Evolutionary conservation across 2,113 vertebrate genomes (phyloP).

Genomic region (Nyctereutes procyonoides): DNA sequence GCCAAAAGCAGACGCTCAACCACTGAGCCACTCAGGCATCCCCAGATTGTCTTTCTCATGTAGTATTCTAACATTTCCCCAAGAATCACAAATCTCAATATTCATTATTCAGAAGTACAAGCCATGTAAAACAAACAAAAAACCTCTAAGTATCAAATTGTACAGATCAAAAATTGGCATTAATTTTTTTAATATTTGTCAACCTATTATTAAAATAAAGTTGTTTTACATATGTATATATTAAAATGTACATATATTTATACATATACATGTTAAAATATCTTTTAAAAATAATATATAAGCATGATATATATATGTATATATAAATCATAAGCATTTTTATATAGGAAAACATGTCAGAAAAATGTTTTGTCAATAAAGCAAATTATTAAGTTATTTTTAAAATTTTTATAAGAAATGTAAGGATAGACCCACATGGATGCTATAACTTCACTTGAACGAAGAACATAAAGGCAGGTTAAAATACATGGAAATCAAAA

Average conservation of each 20-base stretch:
- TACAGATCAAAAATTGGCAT: not conserved
- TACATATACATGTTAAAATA: not conserved
- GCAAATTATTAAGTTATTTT: not conserved
- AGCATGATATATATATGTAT: not conserved
- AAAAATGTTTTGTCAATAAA: not conserved
- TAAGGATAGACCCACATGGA: not conserved
- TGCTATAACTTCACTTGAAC: not conserved
- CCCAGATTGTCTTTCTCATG: not conserved
- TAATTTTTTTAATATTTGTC: not conserved
- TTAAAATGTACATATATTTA: not conserved
- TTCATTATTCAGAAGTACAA: not conserved
- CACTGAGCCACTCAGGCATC: no score
- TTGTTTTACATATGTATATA: not conserved
- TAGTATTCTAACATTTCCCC: not conserved
- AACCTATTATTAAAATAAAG: not conserved
- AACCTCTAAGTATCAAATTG: not conserved
- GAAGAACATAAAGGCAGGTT: not conserved
- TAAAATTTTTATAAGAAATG: not conserved
- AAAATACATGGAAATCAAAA: constrained; percentile 8
- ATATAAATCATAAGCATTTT: not conserved
- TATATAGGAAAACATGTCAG: not conserved
- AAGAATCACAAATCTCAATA: not conserved
- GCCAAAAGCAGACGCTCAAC: no score
- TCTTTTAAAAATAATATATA: not conserved
- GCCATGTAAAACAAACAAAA: not conserved